These are phyloP conservation scores for Phrynosoma platyrhinos DNA, from an alignment of 2,113 vertebrate species.

Conservation along the genomic window DNA sequence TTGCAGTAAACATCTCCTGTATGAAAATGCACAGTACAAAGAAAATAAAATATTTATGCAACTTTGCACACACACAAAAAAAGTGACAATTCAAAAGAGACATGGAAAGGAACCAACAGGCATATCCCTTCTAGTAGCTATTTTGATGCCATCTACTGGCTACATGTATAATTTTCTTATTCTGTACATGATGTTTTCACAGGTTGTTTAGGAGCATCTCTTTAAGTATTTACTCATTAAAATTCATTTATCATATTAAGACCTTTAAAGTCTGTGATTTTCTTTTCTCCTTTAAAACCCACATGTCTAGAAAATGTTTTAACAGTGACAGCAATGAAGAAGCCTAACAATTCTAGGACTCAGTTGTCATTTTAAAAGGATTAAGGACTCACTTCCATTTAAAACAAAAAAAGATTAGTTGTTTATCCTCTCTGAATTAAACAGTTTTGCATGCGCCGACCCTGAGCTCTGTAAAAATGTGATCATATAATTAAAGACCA, in stretches of 20 bases:
- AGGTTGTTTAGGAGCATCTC: neutral
- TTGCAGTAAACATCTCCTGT: neutral
- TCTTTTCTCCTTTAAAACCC: neutral
- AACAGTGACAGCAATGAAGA: neutral
- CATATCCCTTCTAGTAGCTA: conserved; percentile 66
- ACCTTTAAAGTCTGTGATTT: neutral
- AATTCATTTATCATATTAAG: neutral
- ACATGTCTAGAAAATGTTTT: conserved; percentile 8
- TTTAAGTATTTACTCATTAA: neutral
- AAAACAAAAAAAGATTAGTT: conserved; percentile 12
- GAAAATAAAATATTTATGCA: neutral
- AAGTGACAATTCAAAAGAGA: neutral
- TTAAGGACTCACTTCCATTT: neutral
- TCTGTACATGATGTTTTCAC: conserved; percentile 26
- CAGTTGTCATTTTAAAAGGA: neutral
- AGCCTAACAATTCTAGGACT: neutral
- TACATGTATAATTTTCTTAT: conserved; percentile 61
- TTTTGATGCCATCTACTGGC: conserved; percentile 82
- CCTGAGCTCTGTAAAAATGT: neutral
- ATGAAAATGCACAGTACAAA: neutral
- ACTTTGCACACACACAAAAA: neutral
- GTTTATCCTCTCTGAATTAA: conserved; percentile 5
- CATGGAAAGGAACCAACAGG: neutral
- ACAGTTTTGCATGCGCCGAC: fast-evolving
- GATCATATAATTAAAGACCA: conserved; percentile 20